Percentiles rank a stretch among this genome's conserved stretches.
phyloP scores from a whole-genome alignment of 1,140 invertebrate species.

The Drosophila teissieri region DNA sequence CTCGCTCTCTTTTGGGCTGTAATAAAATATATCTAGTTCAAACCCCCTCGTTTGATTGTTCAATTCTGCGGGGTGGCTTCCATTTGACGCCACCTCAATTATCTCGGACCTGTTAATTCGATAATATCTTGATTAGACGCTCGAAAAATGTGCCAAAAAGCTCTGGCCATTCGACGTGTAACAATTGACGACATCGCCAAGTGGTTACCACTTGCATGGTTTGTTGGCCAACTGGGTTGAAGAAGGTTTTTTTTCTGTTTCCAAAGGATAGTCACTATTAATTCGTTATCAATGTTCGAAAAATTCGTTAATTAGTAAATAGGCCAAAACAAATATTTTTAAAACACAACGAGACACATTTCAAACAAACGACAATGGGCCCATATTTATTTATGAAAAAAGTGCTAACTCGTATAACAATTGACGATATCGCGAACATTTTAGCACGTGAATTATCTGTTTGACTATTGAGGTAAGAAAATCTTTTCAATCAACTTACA shows the following conservation, averaged over 20 bases:
- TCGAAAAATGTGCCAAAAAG: slow-evolving; percentile 34
- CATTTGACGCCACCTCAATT: slow-evolving; percentile 44
- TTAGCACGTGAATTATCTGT: slow-evolving; percentile 24
- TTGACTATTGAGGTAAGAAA: not conserved
- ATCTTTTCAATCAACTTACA: not conserved
- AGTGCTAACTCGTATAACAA: slow-evolving; percentile 18
- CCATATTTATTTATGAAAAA: slow-evolving; percentile 7
- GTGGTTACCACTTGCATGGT: slow-evolving; percentile 7
- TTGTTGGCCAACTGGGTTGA: not conserved
- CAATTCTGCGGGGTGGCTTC: slow-evolving; percentile 1
- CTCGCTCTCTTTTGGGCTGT: slow-evolving; percentile 24
- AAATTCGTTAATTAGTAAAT: no score
- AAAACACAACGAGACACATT: not conserved
- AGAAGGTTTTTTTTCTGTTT: not conserved
- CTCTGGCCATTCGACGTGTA: slow-evolving; percentile 11
- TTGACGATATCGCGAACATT: slow-evolving; percentile 28
- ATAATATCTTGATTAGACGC: slow-evolving; percentile 39
- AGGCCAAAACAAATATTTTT: not conserved
- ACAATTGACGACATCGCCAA: slow-evolving; percentile 26
- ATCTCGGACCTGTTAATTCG: slow-evolving; percentile 45
- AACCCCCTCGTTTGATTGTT: slow-evolving; percentile 31
- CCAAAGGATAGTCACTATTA: not conserved
- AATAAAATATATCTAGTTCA: slow-evolving; percentile 45
- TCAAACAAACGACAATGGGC: slow-evolving; percentile 4
- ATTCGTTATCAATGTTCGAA: no score